Conservation (phyloP, 2,888 invertebrate species). For the Dicyrtoma fusca region DNA sequence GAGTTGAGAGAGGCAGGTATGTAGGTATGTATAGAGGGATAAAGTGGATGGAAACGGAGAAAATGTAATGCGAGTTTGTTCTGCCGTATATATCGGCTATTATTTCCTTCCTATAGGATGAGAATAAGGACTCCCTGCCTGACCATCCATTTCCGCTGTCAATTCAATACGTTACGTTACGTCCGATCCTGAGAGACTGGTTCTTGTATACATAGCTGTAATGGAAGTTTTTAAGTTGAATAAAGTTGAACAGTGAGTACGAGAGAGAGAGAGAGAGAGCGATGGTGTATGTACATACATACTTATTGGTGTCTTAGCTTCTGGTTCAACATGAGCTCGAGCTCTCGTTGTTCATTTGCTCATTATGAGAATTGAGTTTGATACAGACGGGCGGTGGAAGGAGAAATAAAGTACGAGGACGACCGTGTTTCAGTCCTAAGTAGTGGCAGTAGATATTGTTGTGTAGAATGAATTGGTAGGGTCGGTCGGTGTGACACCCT, state of each 20-base stretch:
- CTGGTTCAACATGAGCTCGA: too few species aligned
- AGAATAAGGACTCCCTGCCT: constrained; percentile 35
- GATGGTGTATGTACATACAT: too few species aligned
- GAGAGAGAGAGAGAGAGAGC: background rate
- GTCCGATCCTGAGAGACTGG: constrained; percentile 14
- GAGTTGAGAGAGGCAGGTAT: too few species aligned
- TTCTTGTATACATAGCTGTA: background rate
- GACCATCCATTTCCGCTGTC: constrained; percentile 35
- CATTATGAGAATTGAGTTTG: constrained; percentile 2
- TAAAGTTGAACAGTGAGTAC: background rate
- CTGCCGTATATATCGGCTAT: too few species aligned
- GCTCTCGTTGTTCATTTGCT: background rate
- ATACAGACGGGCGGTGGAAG: background rate
- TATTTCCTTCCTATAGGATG: constrained; percentile 15
- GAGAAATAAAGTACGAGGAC: background rate
- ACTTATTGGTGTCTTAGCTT: too few species aligned
- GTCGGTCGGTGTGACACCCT: constrained; percentile 32
- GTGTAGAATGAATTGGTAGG: constrained; percentile 11
- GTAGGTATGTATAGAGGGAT: background rate
- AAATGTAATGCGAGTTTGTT: background rate
- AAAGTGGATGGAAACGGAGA: background rate
- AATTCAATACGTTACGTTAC: constrained; percentile 13
- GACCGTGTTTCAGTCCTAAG: constrained; percentile 7
- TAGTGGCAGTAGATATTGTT: background rate
- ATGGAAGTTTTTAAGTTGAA: background rate